Evolutionary conservation across 2,888 invertebrate genomes (phyloP), one percentile per base, ranked within the genome.

Genomic region (Sturmia bella): DNA sequence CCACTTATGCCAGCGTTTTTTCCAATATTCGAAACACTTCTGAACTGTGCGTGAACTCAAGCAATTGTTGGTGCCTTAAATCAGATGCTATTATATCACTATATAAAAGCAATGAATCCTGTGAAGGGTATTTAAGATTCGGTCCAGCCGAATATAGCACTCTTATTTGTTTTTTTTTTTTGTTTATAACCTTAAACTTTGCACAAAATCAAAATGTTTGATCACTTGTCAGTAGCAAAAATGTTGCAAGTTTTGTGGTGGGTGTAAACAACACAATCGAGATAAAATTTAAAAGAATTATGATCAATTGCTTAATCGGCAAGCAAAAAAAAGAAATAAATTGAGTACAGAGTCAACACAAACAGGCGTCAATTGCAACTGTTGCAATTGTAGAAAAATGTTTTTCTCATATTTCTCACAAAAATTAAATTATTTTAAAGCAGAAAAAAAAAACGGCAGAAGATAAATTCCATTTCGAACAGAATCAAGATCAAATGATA

Each of bases 141-240:
- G n/a, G n/a, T n/a, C n/a, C n/a, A n/a, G n/a, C n/a, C n/a, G n/a
- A n/a, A n/a, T n/a, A n/a, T n/a, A n/a, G n/a, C n/a, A n/a, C n/a
- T n/a, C 32, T 32, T 32, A 1, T 9, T 27, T 27, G 6, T 4
- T 7, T 32, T 5, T 32, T 3, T 32, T 3, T 32, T 32, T 1
- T 32, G 5, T 7, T 32, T 32, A 69, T 43, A 77, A 77, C 69
- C 77, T 77, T 70, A 77, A 69, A 77, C 69, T 77, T 70, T 15
- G 48, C 2, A 6, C 19, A 37, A 7, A 27, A 12, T 45, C 9
- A 41, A 9, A 63, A 68, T 45, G 39, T 63, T 70, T 24, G 52
- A 45, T 41, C 17, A 48, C 52, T 69, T 68, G 66, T 79, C 79
- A 69, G 79, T 79, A 74, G 79, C 79, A 68, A 68, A 69, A 54